Evolutionary conservation across 2,113 vertebrate genomes (phyloP), one percentile per base, ranked within the genome.

Genomic region (Heloderma charlesbogerti): DNA sequence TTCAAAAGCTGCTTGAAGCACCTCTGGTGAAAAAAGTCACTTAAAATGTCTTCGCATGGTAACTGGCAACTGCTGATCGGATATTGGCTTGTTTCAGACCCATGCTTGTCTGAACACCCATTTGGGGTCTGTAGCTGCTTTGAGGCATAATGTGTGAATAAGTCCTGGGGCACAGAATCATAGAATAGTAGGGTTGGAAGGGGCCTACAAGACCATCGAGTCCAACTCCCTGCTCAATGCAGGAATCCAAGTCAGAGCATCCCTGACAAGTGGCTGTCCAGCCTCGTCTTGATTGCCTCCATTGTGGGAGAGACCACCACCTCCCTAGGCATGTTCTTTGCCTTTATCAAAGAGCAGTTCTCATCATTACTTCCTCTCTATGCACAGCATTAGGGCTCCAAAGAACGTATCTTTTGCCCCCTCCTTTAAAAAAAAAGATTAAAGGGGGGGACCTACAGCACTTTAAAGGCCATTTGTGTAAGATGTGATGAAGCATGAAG

Each of bases 391-490:
- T 87, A 29, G 7, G n/a, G 71, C 13, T 37, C 60, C 82, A 84
- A 60, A 66, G 37, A 8, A 43, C 37, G 43, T 60, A 29, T 45
- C 16, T 27, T 86, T 8, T 5, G 4, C 29, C n/a, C 20, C 13
- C 3, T 57, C 12, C 51, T 22, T 87, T 75, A 18, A 6, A 40
- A 75, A 57, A 45, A 57, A 9, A 34, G 45, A 22, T 60, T 60
- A 27, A 34, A 22, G 22, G 12, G 29, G 67, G 8, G n/a, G 37
- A 29, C 0, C 72, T 57, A 67, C 4, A 15, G 88, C 85, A 13
- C 54, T 69, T 86, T 40, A 87, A 9, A 29, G 84, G 87, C 74
- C 85, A 83, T 67, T 69, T 89, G 67, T 71, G 45, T 16, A 82
- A 51, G 0, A 0, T 83, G 1, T 0, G 51, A 40, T 89, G 37